Evolutionary conservation across 2,888 invertebrate genomes (phyloP), one percentile per base, ranked within the genome.

Genomic region (Anodontia alba): DNA sequence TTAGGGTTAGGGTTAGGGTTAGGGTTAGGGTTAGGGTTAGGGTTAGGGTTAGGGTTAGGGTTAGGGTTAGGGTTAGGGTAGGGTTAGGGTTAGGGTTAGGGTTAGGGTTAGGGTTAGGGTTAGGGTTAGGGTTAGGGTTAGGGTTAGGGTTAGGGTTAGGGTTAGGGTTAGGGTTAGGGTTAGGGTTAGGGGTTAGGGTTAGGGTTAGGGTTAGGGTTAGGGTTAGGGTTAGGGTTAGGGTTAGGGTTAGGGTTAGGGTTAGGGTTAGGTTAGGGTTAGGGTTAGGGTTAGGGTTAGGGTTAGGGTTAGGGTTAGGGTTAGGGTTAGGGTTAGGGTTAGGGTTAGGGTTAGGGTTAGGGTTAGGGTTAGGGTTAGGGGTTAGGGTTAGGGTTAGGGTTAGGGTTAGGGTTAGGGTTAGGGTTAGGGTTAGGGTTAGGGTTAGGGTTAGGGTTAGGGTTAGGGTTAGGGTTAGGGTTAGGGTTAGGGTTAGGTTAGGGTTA

Each of bases 201-300:
- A 69, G 69, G 69, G 69, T 69, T 69, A 69, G 69, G 69, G 69
- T 69, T 38, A 69, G 69, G 69, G 69, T 38, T 38, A 69, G 69
- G 42, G 36, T 69, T 69, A 69, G 69, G 69, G 69, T 69, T 38
- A 69, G 69, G 69, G 42, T 69, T 38, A 69, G 69, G 69, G 69
- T 38, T 38, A 69, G 36, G 69, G 69, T 38, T 69, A 69, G 69
- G 69, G 69, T 69, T 38, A 69, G 69, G 69, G 69, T 38, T 38
- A 38, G 69, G 69, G 69, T 69, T 38, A 69, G 69, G 69, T 10
- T 38, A n/a, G 43, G 69, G 69, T 38, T 38, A 42, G 43, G 82
- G 84, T 82, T 84, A 82, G 78, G 82, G 82, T 84, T 86, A 79
- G 74, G 81, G 86, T 81, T 78, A 71, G 75, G 82, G 80, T 78